phyloP scores from a whole-genome alignment of 2,113 vertebrate species.

The Vulpes lagopus region DNA sequence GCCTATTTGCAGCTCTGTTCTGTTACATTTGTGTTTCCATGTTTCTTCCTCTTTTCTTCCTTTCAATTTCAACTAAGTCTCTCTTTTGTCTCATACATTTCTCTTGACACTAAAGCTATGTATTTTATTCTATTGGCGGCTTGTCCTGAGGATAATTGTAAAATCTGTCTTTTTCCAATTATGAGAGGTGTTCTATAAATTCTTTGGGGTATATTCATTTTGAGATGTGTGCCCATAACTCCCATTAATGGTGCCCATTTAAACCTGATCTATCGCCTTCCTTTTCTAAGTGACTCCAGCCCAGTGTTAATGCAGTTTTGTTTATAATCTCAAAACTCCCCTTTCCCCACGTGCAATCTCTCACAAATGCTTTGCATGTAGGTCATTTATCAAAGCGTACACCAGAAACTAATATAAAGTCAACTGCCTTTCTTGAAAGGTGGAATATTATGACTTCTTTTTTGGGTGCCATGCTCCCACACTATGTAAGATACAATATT shows the following conservation, averaged over 20 bases:
- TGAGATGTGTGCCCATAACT: slow-evolving; percentile 69
- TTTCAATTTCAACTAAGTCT: background rate
- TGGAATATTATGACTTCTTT: slow-evolving; percentile 21
- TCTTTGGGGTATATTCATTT: slow-evolving; percentile 60
- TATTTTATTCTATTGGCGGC: slow-evolving; percentile 68
- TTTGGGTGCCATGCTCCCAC: background rate
- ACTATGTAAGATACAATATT: background rate
- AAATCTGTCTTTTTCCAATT: slow-evolving; percentile 84
- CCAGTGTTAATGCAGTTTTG: background rate
- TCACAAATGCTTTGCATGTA: slow-evolving; percentile 32
- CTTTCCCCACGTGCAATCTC: background rate
- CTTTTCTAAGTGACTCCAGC: slow-evolving; percentile 47
- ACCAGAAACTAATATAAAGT: background rate
- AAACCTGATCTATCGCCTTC: slow-evolving; percentile 64
- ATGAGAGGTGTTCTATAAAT: slow-evolving; percentile 80
- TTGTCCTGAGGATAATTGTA: slow-evolving; percentile 78
- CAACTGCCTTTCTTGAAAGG: background rate
- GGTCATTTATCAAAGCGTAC: slow-evolving; percentile 49
- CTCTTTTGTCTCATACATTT: slow-evolving; percentile 59
- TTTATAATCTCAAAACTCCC: slow-evolving; percentile 40
- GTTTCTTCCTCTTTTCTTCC: background rate
- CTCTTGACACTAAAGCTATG: slow-evolving; percentile 59
- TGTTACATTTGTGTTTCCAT: background rate
- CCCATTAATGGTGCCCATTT: slow-evolving; percentile 71
- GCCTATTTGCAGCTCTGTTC: background rate